Evolutionary conservation across 2,113 vertebrate genomes (phyloP).

Genomic region (Heliornis fulica): DNA sequence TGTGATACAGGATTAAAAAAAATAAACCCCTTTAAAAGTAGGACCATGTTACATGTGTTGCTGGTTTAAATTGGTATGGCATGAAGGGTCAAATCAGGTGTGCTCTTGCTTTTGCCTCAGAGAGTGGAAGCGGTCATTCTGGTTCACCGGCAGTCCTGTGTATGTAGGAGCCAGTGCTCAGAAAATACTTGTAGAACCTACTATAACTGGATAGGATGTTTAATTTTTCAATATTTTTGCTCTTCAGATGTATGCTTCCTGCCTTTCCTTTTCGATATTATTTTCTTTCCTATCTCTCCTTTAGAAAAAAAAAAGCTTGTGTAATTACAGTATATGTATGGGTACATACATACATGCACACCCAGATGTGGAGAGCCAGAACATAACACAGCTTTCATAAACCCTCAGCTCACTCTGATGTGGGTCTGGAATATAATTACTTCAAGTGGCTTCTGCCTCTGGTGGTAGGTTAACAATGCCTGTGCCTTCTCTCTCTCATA

Average conservation of each 20-base stretch:
- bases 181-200: background rate
- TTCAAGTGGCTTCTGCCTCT: background rate
- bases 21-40: background rate
- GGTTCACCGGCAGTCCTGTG: background rate
- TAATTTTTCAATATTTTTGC: background rate
- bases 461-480: background rate
- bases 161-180: background rate
- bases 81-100: background rate
- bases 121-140: fast-evolving
- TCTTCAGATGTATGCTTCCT: background rate
- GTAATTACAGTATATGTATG: fast-evolving
- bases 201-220: background rate
- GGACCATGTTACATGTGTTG: background rate
- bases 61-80: background rate
- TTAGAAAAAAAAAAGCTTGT: background rate
- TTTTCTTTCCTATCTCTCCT: background rate
- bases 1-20: background rate
- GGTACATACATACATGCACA: background rate
- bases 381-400: background rate
- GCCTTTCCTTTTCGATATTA: background rate
- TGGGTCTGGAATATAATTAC: background rate
- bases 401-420: background rate
- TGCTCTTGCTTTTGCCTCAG: background rate
- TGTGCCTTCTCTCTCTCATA: background rate
- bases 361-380: background rate